phyloP scores from a whole-genome alignment of 2,113 vertebrate genomes.

The Pterocles gutturalis region DNA sequence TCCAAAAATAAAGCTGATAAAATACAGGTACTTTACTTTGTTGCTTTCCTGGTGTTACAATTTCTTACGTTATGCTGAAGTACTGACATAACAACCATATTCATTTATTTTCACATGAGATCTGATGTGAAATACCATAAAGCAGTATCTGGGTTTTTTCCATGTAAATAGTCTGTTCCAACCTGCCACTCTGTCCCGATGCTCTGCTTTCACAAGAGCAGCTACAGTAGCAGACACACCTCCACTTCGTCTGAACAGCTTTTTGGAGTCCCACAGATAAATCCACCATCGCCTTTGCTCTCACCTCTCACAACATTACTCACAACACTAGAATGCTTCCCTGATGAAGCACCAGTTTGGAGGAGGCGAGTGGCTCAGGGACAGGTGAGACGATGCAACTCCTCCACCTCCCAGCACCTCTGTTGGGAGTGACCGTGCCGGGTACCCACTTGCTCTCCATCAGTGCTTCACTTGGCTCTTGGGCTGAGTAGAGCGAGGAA shows the following conservation, averaged over 20 bases:
- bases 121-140: neutral
- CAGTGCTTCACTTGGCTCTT: neutral
- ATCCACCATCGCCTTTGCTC: rapidly evolving
- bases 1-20: neutral
- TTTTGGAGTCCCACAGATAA: neutral
- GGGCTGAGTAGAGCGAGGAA: neutral
- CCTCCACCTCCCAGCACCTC: neutral
- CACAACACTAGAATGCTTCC: neutral
- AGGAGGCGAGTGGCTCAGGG: neutral
- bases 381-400: neutral
- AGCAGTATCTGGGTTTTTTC: neutral
- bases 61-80: neutral
- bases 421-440: neutral
- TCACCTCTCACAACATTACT: neutral
- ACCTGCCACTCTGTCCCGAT: neutral
- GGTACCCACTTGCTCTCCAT: neutral
- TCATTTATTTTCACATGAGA: neutral
- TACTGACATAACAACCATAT: neutral
- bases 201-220: neutral
- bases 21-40: neutral
- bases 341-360: neutral
- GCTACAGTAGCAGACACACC: neutral
- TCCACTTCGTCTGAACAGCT: neutral
- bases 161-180: neutral
- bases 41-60: neutral